Base-by-base conservation (phyloP, 2,113 vertebrate species). In the pig (Sus scrofa) region DNA sequence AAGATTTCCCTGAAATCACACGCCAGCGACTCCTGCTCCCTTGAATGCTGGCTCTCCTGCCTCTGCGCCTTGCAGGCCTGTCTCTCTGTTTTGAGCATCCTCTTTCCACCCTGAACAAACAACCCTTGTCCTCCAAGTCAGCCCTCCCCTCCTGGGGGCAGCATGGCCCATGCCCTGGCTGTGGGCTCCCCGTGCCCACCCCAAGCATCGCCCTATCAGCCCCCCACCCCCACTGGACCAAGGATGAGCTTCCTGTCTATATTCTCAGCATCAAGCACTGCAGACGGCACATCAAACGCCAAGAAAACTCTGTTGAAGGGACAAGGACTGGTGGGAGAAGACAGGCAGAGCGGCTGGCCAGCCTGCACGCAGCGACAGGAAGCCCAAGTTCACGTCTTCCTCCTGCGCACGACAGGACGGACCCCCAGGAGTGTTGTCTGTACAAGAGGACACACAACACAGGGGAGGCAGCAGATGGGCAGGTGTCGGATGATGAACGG, bases 61-160 rank as follows among this genome's bases (percentile, higher is more conserved):
- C 14, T 11, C 58, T 2, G 0, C 3, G 19, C 16, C n/a, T 34
- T 15, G 26, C 7, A 1, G 62, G 7, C 52, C 13, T 1, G 13
- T 22, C 37, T 74, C 68, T 74, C 62, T n/a, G 32, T 87, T 30
- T 20, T 12, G 8, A 27, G 44, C 9, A 27, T 4, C 63, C 34
- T 67, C 24, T 68, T 67, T 65, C 67, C 26, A 56, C 11, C 74
- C 50, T 54, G 20, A 20, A 30, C 65, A 16, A n/a, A 60, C 1
- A 19, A 50, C 22, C 30, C 58, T 34, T 2, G 1, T 26, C 37
- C 37, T 52, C 14, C 60, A 30, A 37, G 75, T 9, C 82, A 30
- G 65, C 24, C 10, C 19, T 12, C 70, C 68, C 50, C 44, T 37
- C 44, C 81, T 6, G 6, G 10, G 54, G 71, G 44, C 34, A 52